Conservation (phyloP, 2,797 vertebrate genomes). For the Erithacus rubecula region DNA sequence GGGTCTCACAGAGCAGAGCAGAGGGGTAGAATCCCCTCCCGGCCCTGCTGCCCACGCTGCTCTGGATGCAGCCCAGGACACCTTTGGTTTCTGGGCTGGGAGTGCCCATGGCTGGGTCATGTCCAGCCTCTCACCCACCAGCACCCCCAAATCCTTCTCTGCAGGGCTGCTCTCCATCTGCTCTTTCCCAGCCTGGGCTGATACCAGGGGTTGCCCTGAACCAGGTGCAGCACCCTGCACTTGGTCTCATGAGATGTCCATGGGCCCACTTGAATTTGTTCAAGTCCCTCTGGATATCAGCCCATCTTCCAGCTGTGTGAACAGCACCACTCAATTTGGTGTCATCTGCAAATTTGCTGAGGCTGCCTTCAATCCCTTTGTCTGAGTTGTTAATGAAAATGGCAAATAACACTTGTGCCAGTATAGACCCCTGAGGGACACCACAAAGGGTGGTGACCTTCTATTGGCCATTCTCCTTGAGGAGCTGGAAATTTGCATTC, state of each 20-base stretch:
- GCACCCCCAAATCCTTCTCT: rapidly evolving
- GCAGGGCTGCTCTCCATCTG: rapidly evolving
- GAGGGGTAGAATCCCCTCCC: background rate
- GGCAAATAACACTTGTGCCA: background rate
- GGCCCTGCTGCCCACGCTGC: rapidly evolving
- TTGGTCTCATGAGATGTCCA: too few relatives aligned
- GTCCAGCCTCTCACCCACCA: background rate
- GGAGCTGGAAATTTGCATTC: background rate
- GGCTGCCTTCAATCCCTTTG: background rate
- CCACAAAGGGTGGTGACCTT: background rate
- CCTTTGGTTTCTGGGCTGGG: rapidly evolving
- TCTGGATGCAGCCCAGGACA: background rate
- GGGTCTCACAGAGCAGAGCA: background rate
- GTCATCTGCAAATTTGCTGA: background rate
- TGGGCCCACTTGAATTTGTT: background rate
- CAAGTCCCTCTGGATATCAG: background rate
- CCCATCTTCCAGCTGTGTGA: background rate
- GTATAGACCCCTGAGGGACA: background rate
- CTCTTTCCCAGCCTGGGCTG: background rate
- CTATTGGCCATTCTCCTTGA: background rate
- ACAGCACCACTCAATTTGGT: background rate
- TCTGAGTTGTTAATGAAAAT: background rate
- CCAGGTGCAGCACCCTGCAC: background rate
- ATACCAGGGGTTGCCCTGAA: background rate
- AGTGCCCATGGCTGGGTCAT: background rate